phyloP scores from a whole-genome alignment of 2,797 vertebrate species.

The Netta rufina region DNA sequence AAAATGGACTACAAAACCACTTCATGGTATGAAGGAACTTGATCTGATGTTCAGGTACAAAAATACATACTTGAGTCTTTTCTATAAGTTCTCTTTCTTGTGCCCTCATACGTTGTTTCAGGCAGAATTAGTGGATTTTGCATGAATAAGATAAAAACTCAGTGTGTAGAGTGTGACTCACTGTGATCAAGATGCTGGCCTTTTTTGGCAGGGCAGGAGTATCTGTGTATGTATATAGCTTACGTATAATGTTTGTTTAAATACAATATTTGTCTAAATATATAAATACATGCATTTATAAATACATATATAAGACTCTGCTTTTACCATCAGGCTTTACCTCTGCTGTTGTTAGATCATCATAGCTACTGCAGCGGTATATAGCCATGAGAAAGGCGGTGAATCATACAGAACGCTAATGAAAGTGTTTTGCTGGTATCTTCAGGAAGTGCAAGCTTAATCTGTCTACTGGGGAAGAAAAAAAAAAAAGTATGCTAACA shows the following conservation, averaged over 20 bases:
- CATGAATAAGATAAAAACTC: neutral
- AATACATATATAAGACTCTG: neutral
- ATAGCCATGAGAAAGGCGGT: neutral
- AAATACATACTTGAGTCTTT: neutral
- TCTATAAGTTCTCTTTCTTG: neutral
- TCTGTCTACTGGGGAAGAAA: neutral
- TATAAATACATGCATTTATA: neutral
- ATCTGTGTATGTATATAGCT: too few relatives aligned
- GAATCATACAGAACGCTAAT: neutral
- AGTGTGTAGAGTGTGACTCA: accelerated
- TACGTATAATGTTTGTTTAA: neutral
- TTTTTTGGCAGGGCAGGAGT: neutral
- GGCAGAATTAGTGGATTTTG: neutral
- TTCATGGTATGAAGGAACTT: neutral
- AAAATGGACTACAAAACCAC: neutral
- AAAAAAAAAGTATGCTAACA: neutral
- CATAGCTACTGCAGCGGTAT: neutral
- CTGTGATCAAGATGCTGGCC: neutral
- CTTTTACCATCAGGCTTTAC: neutral
- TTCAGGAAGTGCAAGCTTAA: neutral
- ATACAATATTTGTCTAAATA: neutral
- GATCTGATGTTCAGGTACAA: neutral
- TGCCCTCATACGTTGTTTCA: neutral
- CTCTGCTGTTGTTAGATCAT: neutral
- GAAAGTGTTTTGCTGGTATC: neutral